Evolutionary conservation across 2,113 vertebrate genomes (phyloP).

Genomic region (Ploceus nigricollis): DNA sequence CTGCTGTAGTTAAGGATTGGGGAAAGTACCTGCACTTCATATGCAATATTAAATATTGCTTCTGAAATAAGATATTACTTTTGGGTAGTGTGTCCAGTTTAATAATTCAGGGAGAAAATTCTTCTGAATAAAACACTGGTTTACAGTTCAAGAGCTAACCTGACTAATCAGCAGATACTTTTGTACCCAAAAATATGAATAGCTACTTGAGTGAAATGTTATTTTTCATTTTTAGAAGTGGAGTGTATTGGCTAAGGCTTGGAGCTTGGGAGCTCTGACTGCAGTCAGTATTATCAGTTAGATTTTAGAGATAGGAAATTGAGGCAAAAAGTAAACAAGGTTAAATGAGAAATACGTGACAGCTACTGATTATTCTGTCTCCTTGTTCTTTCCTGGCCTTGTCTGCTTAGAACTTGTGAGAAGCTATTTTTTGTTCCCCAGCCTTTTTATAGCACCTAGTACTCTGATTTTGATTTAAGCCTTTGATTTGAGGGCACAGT

Average conservation of each 20-base stretch:
- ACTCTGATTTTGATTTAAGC: not conserved
- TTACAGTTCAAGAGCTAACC: not conserved
- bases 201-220: not conserved
- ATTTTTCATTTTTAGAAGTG: not conserved
- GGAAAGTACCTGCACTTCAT: not conserved
- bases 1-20: not conserved
- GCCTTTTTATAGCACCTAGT: not conserved
- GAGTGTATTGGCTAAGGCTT: not conserved
- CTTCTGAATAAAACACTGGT: not conserved
- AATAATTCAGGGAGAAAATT: not conserved
- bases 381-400: not conserved
- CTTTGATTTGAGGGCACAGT: not conserved
- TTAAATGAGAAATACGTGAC: not conserved
- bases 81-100: not conserved
- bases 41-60: not conserved
- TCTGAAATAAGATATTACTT: not conserved
- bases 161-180: not conserved
- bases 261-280: not conserved
- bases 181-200: not conserved
- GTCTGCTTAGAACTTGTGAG: not conserved
- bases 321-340: not conserved
- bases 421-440: not conserved
- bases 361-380: not conserved
- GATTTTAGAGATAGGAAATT: not conserved
- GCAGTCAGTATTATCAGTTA: not conserved